phyloP scores from a whole-genome alignment of 2,797 vertebrate species.

The Sebastes flavidus region DNA sequence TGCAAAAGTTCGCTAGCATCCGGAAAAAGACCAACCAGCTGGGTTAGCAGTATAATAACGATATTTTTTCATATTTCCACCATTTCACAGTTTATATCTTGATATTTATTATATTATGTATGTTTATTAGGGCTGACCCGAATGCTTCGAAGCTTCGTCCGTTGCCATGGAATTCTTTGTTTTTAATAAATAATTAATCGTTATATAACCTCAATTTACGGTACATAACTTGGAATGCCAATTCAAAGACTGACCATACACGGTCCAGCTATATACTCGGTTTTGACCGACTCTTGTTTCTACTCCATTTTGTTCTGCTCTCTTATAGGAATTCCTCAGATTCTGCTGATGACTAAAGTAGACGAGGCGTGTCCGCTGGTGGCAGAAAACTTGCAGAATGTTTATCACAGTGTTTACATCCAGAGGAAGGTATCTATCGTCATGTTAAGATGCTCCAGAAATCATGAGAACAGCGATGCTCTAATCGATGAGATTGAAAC shows the following conservation, averaged over 20 bases:
- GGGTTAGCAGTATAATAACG: conserved; percentile 48
- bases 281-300: too few species aligned
- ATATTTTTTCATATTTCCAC: conserved; percentile 10
- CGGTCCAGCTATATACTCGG: too few species aligned
- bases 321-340: conserved; percentile 69
- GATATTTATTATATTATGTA: neutral
- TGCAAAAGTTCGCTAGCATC: conserved; percentile 67
- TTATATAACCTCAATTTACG: too few species aligned
- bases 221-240: too few species aligned
- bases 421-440: conserved; percentile 59
- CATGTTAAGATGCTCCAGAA: neutral
- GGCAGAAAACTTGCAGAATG: conserved; percentile 57
- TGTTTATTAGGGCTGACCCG: too few species aligned
- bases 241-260: too few species aligned
- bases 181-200: too few species aligned
- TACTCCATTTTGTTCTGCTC: neutral
- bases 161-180: too few species aligned
- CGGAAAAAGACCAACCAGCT: conserved; percentile 69
- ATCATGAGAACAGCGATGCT: neutral
- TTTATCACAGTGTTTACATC: conserved; percentile 72
- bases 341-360: conserved; percentile 76
- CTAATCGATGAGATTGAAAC: neutral
- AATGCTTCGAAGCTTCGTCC: too few species aligned
- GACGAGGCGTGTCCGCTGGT: conserved; percentile 76
- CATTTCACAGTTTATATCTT: neutral